Conservation (phyloP, 2,797 vertebrate genomes). For the Chelon labrosus region DNA sequence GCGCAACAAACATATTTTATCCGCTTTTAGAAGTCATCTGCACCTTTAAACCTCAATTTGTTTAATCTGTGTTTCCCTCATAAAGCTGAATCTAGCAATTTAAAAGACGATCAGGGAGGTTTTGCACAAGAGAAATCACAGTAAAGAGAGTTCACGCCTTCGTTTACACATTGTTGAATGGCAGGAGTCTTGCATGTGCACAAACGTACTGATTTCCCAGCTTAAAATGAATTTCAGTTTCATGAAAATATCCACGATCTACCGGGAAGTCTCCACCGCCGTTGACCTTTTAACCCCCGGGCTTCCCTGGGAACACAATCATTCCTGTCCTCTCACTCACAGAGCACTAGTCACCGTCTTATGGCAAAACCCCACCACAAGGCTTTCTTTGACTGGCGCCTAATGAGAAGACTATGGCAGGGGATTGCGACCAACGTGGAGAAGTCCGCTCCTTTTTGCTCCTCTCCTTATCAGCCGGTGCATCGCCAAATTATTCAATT, state of each 20-base stretch:
- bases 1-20: not conserved
- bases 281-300: constrained; percentile 62
- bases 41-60: not conserved
- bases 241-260: not conserved
- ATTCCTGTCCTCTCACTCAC: constrained; percentile 67
- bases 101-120: not conserved
- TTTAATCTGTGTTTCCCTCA: too few species aligned
- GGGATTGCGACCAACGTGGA: constrained; percentile 46
- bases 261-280: constrained; percentile 8
- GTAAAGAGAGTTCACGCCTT: too few species aligned
- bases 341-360: constrained; percentile 50
- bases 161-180: not conserved
- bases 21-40: not conserved
- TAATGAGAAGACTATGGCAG: constrained; percentile 76
- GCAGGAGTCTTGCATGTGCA: not conserved
- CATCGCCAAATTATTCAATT: constrained; percentile 76
- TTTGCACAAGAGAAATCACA: too few species aligned
- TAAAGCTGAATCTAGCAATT: not conserved
- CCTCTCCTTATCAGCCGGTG: constrained; percentile 51
- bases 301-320: constrained; percentile 62
- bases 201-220: not conserved
- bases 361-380: constrained; percentile 67
- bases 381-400: constrained; percentile 73
- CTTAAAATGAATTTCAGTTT: not conserved
- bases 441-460: constrained; percentile 58